Percentiles rank a stretch among this genome's conserved stretches.
phyloP scores from a whole-genome alignment of 1,140 invertebrate species.

The Batillaria attramentaria region DNA sequence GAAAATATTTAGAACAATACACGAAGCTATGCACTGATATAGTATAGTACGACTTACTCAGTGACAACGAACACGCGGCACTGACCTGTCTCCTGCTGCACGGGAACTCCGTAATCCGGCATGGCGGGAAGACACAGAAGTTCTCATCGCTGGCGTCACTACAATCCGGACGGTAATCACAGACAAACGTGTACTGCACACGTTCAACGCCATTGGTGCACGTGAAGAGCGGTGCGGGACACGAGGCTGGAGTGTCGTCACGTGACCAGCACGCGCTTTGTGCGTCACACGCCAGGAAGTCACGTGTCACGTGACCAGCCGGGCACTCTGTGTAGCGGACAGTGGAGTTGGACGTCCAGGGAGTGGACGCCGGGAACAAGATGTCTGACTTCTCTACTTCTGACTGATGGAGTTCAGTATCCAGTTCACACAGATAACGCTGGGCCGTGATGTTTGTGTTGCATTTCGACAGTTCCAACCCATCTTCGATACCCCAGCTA shows the following conservation, averaged over 20 bases:
- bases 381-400: no score
- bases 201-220: background rate
- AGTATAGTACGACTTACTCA: no score
- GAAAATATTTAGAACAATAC: no score
- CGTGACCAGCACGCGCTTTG: background rate
- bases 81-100: background rate
- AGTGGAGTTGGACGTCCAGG: background rate
- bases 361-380: no score
- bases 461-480: no score
- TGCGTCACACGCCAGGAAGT: background rate
- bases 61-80: no score
- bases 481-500: no score
- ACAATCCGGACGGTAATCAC: background rate
- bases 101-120: background rate
- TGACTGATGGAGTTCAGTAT: no score
- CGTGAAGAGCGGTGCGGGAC: background rate
- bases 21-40: no score
- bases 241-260: background rate
- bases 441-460: no score
- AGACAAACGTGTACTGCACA: background rate
- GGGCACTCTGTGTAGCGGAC: background rate
- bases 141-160: background rate
- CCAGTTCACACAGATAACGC: no score
- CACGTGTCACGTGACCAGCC: background rate
- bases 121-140: background rate